phyloP scores from a whole-genome alignment of 1,140 invertebrate genomes.

The Lepidurus arcticus region DNA sequence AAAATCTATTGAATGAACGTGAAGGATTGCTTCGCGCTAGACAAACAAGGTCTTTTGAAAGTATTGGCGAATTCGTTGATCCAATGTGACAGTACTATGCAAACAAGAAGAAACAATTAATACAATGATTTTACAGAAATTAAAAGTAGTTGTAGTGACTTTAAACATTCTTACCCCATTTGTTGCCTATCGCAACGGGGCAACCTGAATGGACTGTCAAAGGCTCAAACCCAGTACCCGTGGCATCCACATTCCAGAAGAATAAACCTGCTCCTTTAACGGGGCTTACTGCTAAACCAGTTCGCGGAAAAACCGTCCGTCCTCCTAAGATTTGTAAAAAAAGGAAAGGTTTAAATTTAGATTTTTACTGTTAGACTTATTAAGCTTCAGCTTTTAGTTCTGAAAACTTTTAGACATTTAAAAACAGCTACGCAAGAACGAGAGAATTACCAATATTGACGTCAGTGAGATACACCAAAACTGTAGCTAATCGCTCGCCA shows the following conservation, averaged over 20 bases:
- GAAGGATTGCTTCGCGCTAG: background rate
- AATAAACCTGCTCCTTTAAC: conserved; percentile 19
- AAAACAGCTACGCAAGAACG: background rate
- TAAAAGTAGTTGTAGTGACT: background rate
- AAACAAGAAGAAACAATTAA: background rate
- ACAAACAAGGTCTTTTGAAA: background rate
- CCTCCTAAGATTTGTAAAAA: background rate
- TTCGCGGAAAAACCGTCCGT: background rate
- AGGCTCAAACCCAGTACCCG: background rate
- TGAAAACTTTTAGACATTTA: no score
- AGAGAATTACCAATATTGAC: background rate
- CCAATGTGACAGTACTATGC: conserved; percentile 8
- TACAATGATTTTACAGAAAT: background rate
- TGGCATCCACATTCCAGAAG: background rate
- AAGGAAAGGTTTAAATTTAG: no score
- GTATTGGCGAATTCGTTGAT: conserved; percentile 5
- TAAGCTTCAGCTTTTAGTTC: no score
- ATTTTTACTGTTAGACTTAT: no score
- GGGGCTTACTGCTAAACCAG: background rate
- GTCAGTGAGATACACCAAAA: conserved; percentile 25
- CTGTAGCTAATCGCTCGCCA: conserved; percentile 17
- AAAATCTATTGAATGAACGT: background rate
- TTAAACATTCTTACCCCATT: background rate
- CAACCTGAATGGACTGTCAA: background rate
- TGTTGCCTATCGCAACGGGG: background rate